phyloP scores from a whole-genome alignment of 2,797 vertebrate species.

The Acanthopagrus latus region DNA sequence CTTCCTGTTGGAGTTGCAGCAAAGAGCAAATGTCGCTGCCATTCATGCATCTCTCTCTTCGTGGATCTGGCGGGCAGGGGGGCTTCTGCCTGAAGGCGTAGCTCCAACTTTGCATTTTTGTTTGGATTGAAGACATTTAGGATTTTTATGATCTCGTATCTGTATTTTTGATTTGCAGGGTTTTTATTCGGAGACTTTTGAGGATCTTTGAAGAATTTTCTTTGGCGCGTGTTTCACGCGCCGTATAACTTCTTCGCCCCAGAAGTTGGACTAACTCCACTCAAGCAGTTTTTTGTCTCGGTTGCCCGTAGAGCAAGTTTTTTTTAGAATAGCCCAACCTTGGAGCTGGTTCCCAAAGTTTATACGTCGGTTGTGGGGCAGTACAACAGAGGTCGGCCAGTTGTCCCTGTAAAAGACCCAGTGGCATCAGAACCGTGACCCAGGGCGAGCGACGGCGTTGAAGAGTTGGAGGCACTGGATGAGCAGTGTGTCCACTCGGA shows the following conservation, averaged over 20 bases:
- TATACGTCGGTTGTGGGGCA: neutral
- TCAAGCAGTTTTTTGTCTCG: neutral
- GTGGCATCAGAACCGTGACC: slow-evolving; percentile 30
- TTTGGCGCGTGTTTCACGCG: neutral
- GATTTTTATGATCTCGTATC: slow-evolving; percentile 1
- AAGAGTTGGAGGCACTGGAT: slow-evolving; percentile 79
- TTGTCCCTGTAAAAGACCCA: slow-evolving; percentile 10
- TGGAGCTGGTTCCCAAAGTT: slow-evolving; percentile 6
- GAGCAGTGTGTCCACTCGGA: slow-evolving; percentile 72
- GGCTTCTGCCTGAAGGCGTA: neutral
- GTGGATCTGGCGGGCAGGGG: slow-evolving; percentile 15
- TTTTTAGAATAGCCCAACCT: neutral
- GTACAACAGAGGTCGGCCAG: neutral
- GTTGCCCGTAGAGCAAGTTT: neutral
- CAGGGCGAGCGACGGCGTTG: slow-evolving; percentile 63
- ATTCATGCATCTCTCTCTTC: slow-evolving; percentile 21
- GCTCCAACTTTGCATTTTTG: slow-evolving; percentile 6
- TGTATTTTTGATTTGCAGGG: neutral
- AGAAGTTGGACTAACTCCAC: slow-evolving; percentile 4
- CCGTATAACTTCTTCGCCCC: neutral
- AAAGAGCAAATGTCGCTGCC: slow-evolving; percentile 17
- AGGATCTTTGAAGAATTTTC: neutral
- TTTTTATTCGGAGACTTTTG: too few species aligned
- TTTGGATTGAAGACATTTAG: neutral
- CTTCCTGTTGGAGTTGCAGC: slow-evolving; percentile 36